These are phyloP conservation scores for Exaiptasia diaphana DNA, from an alignment of 64 coral and sea anemone genomes.

Conservation along the genomic window DNA sequence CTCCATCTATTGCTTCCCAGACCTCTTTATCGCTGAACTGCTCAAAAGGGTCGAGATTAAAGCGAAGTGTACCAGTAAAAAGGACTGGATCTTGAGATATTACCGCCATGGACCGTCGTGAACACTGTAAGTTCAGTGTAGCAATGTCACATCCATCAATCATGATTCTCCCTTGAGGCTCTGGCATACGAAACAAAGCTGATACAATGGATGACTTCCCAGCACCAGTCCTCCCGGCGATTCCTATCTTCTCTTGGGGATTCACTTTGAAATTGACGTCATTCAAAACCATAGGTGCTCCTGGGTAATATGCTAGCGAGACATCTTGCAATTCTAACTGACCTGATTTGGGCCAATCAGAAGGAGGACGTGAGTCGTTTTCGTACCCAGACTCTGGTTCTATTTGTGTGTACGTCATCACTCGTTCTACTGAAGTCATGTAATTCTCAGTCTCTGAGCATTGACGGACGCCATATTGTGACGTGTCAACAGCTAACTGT, in stretches of 20 bases:
- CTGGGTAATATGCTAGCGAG: conserved; percentile 41
- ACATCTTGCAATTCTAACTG: conserved; percentile 35
- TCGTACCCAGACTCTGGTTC: conserved; percentile 59
- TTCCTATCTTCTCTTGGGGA: conserved; percentile 60
- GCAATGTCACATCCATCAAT: conserved; percentile 50
- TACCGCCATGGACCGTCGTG: conserved; percentile 49
- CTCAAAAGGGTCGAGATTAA: conserved; percentile 66
- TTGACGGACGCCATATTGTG: conserved; percentile 43
- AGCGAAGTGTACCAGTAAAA: conserved; percentile 49
- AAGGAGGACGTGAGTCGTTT: conserved; percentile 1
- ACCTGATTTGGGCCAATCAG: conserved; percentile 56
- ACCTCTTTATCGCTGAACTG: conserved; percentile 52
- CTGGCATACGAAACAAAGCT: conserved; percentile 49
- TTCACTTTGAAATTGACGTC: conserved; percentile 48
- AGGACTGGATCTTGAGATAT: conserved; percentile 63
- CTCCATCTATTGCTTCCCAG: conserved; percentile 68
- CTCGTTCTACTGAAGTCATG: conserved; percentile 81
- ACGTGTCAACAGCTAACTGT: conserved; percentile 46
- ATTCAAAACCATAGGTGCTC: conserved; percentile 44
- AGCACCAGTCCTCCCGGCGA: conserved; percentile 57
- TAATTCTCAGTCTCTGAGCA: conserved; percentile 63
- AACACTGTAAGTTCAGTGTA: conserved; percentile 45
- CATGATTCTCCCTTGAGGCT: conserved; percentile 43
- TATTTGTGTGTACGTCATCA: conserved; percentile 37
- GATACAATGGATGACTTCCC: conserved; percentile 63